Conservation (phyloP, 2,888 invertebrate species). For the Nebria salina region DNA sequence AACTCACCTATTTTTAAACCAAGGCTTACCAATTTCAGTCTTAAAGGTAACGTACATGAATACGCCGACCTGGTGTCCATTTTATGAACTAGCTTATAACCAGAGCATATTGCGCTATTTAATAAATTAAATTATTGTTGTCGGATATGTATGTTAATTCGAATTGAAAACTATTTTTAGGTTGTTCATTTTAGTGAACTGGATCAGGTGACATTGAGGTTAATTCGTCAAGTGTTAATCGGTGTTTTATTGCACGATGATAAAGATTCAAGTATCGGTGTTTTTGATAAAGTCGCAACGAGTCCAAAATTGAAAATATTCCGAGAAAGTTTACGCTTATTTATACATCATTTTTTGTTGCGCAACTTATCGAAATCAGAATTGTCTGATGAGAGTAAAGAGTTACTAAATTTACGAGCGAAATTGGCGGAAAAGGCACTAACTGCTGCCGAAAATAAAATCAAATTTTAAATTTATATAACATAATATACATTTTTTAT, state of each 20-base stretch:
- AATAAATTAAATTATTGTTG: no score
- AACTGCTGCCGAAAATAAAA: constrained; percentile 56
- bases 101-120: no score
- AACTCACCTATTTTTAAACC: constrained; percentile 80
- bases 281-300: constrained; percentile 78
- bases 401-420: constrained; percentile 68
- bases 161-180: constrained; percentile 60
- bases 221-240: constrained; percentile 81
- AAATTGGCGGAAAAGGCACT: constrained; percentile 75
- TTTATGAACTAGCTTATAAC: background rate
- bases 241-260: constrained; percentile 77
- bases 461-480: constrained; percentile 26
- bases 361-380: constrained; percentile 68
- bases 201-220: constrained; percentile 79
- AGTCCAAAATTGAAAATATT: constrained; percentile 81
- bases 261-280: constrained; percentile 67
- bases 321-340: constrained; percentile 83
- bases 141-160: no score
- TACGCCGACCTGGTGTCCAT: background rate
- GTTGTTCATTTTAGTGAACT: constrained; percentile 88
- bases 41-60: constrained; percentile 74
- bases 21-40: constrained; percentile 81
- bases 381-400: constrained; percentile 62
- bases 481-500: constrained; percentile 16
- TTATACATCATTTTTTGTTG: constrained; percentile 87